Base-by-base conservation (phyloP, 2,113 vertebrate genomes). In the Cromileptes altivelis region DNA sequence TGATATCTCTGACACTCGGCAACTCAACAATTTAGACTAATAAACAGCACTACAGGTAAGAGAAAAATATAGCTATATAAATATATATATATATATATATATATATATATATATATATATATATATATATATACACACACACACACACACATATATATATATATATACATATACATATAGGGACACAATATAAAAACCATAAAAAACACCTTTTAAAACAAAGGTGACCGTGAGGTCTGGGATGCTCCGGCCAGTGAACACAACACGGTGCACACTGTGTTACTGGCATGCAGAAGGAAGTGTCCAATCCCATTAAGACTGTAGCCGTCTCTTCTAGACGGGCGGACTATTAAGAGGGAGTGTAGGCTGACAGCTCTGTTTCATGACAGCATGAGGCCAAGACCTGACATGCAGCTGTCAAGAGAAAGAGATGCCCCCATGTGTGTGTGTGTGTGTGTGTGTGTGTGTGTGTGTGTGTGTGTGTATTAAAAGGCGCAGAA, bases 221-320 rank as follows among this genome's bases (percentile, higher is more conserved):
- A 40, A 62, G 3, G 15, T 12, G 19, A 61, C 13, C 10, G 2
- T 40, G 30, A 63, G 3, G 40, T 37, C 60, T 21, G 18, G 69
- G n/a, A 67, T 4, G 37, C 55, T 72, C 49, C 27, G 18, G 42
- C 42, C 42, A 45, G 42, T 45, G 40, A 81, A 75, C 42, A 25
- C 50, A 80, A 30, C 33, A 12, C 23, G 40, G 17, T 57, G 30
- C 21, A 75, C 27, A 57, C 40, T 37, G 47, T 73, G 72, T 53
- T 84, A 75, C 53, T 40, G 45, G 55, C 75, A n/a, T 25, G 50
- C 82, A 23, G 78, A 33, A 47, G 45, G 25, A 84, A 57, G 47
- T 71, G 89, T 87, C 89, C 84, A 63, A 55, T 88, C 84, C 62
- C 70, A 90, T 93, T 90, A 90, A 65, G 80, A 64, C 75, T 60